Percentiles rank a stretch among this genome's conserved stretches.
Conservation (phyloP, 2,888 invertebrate genomes). For the Ormia ochracea region DNA sequence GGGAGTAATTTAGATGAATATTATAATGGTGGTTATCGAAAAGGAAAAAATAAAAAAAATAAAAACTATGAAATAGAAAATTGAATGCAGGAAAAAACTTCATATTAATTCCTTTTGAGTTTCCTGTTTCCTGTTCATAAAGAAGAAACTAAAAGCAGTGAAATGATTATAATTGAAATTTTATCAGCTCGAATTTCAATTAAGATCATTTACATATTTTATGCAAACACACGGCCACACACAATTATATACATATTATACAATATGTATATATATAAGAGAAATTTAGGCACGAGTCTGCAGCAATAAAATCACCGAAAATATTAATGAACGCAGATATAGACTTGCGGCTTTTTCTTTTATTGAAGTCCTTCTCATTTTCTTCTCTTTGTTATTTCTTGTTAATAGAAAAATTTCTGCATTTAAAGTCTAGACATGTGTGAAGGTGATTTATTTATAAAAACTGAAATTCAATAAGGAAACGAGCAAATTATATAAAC, state of each 20-base stretch:
- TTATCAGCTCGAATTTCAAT: conserved; percentile 53
- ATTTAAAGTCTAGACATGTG: conserved; percentile 61
- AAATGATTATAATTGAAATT: conserved; percentile 56
- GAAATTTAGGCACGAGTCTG: conserved; percentile 1
- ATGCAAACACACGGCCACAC: not conserved
- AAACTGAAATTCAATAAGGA: not conserved
- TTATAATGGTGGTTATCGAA: not conserved
- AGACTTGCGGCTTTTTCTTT: not conserved
- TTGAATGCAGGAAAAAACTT: not conserved
- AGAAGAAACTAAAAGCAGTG: not conserved
- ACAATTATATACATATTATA: not conserved
- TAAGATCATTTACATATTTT: conserved; percentile 51
- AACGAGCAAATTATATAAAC: not conserved
- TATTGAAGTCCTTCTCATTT: not conserved
- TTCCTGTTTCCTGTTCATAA: conserved; percentile 14
- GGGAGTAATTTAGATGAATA: not conserved
- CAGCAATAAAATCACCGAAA: conserved; percentile 16
- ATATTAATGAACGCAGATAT: not conserved
- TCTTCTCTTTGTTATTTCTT: not conserved
- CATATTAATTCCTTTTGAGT: conserved; percentile 29
- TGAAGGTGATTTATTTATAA: conserved; percentile 40
- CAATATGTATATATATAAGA: too few species aligned
- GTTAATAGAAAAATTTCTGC: conserved; percentile 13
- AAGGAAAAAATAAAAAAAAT: not conserved
- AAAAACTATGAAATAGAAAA: not conserved